These are phyloP conservation scores for Thomomys bottae DNA, from an alignment of 2,113 vertebrate species.

Conservation along the genomic window DNA sequence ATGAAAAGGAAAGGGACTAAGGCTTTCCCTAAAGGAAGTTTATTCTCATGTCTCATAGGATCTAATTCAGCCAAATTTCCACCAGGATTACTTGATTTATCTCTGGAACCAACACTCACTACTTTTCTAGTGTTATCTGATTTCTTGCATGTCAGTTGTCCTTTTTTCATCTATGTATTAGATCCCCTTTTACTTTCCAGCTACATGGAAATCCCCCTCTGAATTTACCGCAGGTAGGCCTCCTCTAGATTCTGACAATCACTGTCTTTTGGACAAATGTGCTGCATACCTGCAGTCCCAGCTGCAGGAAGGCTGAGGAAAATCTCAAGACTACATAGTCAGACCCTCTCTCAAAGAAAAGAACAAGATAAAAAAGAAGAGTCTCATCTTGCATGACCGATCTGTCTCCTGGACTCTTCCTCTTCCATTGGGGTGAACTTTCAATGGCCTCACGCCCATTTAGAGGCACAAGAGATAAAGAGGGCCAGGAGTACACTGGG, in stretches of 20 bases:
- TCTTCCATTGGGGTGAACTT: background rate
- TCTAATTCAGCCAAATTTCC: background rate
- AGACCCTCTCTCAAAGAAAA: too few relatives aligned
- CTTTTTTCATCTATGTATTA: background rate
- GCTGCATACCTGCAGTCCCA: too few relatives aligned
- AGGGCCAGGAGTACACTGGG: background rate
- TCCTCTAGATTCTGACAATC: background rate
- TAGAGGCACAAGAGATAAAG: background rate
- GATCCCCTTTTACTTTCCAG: background rate
- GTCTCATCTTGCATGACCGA: background rate
- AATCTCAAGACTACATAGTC: too few relatives aligned
- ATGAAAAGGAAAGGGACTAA: slow-evolving; percentile 23
- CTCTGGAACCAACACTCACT: background rate
- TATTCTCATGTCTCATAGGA: background rate
- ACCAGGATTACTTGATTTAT: slow-evolving; percentile 6
- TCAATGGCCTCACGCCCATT: too few relatives aligned
- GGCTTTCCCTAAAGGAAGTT: background rate
- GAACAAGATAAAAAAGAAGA: too few relatives aligned
- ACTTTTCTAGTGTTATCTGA: background rate
- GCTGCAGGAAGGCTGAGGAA: too few relatives aligned
- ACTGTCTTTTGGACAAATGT: too few relatives aligned
- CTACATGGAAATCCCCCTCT: background rate
- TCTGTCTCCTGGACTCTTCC: background rate
- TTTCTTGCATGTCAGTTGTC: background rate
- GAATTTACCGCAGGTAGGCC: background rate